Percentiles rank a stretch among this genome's conserved stretches.
Conservation (phyloP, 2,888 invertebrate genomes). For the Strigamia crassipes region DNA sequence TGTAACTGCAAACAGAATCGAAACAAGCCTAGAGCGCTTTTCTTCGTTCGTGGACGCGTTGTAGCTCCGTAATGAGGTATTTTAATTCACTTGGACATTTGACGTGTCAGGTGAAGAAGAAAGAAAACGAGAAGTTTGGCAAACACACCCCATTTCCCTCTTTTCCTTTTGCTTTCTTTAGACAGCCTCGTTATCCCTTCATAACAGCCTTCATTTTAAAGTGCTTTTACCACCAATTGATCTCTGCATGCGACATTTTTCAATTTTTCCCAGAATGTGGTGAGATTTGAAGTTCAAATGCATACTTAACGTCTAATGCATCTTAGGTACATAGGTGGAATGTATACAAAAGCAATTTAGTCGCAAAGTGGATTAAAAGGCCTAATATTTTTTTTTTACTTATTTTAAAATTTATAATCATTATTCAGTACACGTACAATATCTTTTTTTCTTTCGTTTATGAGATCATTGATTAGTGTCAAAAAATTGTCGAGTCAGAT, state of each 20-base stretch:
- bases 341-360: background rate
- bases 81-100: conserved; percentile 30
- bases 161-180: background rate
- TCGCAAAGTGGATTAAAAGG: background rate
- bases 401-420: conserved; percentile 12
- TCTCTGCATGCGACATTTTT: conserved; percentile 17
- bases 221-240: conserved; percentile 19
- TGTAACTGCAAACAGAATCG: conserved; percentile 30
- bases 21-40: conserved; percentile 11
- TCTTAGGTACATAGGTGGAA: background rate
- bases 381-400: background rate
- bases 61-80: conserved; percentile 5
- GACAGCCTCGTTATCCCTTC: background rate
- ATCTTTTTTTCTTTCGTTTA: background rate
- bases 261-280: background rate
- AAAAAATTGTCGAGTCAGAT: conserved; percentile 34
- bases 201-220: conserved; percentile 1
- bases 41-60: background rate
- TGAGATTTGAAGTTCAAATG: background rate
- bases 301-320: conserved; percentile 18
- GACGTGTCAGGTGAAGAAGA: background rate
- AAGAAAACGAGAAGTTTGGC: conserved; percentile 3
- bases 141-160: background rate
- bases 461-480: conserved; percentile 18
- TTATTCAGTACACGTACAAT: background rate